A percentile compares a stretch with the other conserved stretches of the same genome.
Conservation (phyloP, 2,113 vertebrate species). For the Lasiurus borealis region DNA sequence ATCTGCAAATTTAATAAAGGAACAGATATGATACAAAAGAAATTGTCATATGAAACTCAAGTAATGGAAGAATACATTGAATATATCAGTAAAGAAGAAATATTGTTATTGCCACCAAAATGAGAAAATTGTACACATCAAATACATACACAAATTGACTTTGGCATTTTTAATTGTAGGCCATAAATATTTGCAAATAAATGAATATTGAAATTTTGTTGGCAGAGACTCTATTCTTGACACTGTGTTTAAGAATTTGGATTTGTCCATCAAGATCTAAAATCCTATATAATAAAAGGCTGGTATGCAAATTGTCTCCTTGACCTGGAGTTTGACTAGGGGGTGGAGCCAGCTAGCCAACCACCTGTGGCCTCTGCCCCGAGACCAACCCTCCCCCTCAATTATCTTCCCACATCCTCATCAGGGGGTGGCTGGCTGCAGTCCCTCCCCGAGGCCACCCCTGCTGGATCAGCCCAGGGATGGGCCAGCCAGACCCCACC, state of each 20-base stretch:
- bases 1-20: not conserved
- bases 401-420: too few relatives aligned
- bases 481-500: too few relatives aligned
- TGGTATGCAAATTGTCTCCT: too few relatives aligned
- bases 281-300: not conserved
- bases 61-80: not conserved
- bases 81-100: not conserved
- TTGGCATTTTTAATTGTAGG: not conserved
- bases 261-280: not conserved
- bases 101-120: not conserved
- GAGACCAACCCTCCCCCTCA: too few relatives aligned
- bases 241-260: not conserved
- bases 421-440: too few relatives aligned
- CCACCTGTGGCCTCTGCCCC: too few relatives aligned
- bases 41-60: not conserved
- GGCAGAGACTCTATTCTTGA: not conserved
- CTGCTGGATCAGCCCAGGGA: too few relatives aligned
- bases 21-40: not conserved
- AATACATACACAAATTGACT: not conserved
- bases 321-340: too few relatives aligned
- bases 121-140: not conserved
- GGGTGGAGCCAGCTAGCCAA: too few relatives aligned
- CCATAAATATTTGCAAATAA: not conserved
- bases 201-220: not conserved
- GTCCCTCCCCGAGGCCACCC: too few relatives aligned